These are phyloP conservation scores for Psittacula derbiana DNA, from an alignment of 2,797 vertebrate genomes.

Conservation along the genomic window DNA sequence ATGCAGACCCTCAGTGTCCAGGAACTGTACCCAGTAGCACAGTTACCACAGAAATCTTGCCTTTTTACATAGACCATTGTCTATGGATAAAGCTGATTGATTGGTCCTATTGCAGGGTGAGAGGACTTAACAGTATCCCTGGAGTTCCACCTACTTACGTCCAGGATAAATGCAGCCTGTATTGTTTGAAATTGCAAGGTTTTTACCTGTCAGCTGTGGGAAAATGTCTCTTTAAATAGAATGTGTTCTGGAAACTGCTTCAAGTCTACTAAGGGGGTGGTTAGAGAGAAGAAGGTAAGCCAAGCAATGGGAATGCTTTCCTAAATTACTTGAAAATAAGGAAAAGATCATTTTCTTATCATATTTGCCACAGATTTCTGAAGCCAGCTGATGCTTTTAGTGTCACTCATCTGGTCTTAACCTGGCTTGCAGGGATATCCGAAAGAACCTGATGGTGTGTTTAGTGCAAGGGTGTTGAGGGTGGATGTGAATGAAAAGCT, in stretches of 20 bases:
- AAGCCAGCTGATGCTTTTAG: background rate
- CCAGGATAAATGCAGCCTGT: background rate
- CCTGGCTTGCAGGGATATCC: background rate
- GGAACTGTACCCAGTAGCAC: background rate
- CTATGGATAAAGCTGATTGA: background rate
- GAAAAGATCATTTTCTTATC: background rate
- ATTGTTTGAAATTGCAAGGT: background rate
- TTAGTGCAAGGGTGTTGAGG: background rate
- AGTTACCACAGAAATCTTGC: background rate
- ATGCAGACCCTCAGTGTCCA: rapidly evolving
- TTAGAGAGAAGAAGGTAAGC: background rate
- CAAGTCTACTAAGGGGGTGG: background rate
- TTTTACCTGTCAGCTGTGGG: background rate
- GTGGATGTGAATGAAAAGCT: background rate
- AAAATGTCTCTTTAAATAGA: background rate
- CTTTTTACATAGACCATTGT: rapidly evolving
- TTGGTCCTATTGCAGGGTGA: background rate
- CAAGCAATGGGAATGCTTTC: background rate
- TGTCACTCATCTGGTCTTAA: background rate
- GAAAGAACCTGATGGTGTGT: background rate
- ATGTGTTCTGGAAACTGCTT: background rate
- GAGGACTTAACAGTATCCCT: background rate
- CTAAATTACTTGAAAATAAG: background rate
- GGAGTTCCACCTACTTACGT: background rate
- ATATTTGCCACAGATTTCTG: background rate